Percentiles rank a stretch among this genome's conserved stretches.
Evolutionary conservation across 37 sponge, comb jelly and placozoan genomes (phyloP).

Genomic region (Chondrilla cf. caribensis): DNA sequence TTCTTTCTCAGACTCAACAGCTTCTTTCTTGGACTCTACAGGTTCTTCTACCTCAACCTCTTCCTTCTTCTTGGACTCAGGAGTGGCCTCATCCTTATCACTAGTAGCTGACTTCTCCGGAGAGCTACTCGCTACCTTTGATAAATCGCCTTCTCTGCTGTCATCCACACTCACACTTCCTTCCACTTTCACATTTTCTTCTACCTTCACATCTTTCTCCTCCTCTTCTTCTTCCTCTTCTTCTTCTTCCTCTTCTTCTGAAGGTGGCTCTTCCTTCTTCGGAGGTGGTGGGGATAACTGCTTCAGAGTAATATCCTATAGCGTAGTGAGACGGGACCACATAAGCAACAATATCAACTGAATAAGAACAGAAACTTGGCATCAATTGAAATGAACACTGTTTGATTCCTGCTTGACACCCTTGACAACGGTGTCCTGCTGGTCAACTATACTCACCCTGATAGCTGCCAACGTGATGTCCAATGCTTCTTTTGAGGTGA

Average conservation of each 20-base stretch:
- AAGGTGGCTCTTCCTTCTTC: neutral
- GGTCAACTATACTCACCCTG: slow-evolving; percentile 35
- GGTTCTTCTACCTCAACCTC: slow-evolving; percentile 38
- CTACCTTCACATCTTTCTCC: slow-evolving; percentile 44
- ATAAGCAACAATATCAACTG: neutral
- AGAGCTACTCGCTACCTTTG: neutral
- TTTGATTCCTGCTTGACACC: too few species aligned
- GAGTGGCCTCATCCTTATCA: neutral
- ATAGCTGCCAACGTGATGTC: slow-evolving; percentile 41
- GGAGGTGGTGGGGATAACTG: slow-evolving; percentile 13
- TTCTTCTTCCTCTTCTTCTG: slow-evolving; percentile 4
- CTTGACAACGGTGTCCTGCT: too few species aligned
- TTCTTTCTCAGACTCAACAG: slow-evolving; percentile 8
- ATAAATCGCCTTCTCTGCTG: neutral
- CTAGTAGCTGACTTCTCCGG: neutral
- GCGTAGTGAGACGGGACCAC: neutral
- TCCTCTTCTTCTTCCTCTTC: slow-evolving; percentile 34
- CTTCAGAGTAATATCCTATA: slow-evolving; percentile 74
- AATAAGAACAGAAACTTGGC: neutral
- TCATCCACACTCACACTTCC: neutral
- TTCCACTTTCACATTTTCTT: slow-evolving; percentile 33
- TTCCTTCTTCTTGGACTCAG: slow-evolving; percentile 20
- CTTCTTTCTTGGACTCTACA: slow-evolving; percentile 12
- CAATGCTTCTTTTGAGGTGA: slow-evolving; percentile 42
- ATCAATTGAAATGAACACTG: neutral